Evolutionary conservation across 2,888 invertebrate genomes (phyloP), one percentile per base, ranked within the genome.

Genomic region (Monoplex corrugatus): DNA sequence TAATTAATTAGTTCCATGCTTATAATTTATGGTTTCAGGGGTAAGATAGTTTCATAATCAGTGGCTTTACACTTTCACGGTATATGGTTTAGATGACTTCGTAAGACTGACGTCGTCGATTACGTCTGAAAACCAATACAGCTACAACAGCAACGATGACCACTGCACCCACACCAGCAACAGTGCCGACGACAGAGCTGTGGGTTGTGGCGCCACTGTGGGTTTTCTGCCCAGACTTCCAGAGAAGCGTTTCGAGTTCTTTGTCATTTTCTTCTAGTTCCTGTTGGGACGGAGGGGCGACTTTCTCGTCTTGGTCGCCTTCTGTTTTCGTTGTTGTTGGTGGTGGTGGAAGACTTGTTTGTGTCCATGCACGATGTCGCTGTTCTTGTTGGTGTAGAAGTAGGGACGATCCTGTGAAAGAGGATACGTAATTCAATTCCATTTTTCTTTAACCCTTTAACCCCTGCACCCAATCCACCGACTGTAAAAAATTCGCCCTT

Each of bases 341-440:
- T 16, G 63, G 8, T n/a, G n/a, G n/a, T n/a, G n/a, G n/a, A n/a
- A n/a, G n/a, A n/a, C n/a, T n/a, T n/a, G n/a, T n/a, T n/a, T n/a
- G n/a, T n/a, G n/a, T n/a, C n/a, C n/a, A n/a, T n/a, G 13, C 35
- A 10, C 0, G 23, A 1, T 5, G n/a, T 50, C 45, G 19, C 89
- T 87, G 86, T 91, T 91, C 84, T 91, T 91, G 78, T 89, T 82
- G 28, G 91, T 91, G 89, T 89, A 91, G 83, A 91, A 68, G 44
- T 89, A 91, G 0, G 91, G 91, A 23, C 63, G 68, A 28, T 35
- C 89, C 91, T 91, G 91, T 16, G 50, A 86, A 44, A n/a, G n/a
- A n/a, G n/a, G n/a, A n/a, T n/a, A n/a, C n/a, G n/a, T n/a, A n/a
- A n/a, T n/a, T n/a, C n/a, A n/a, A n/a, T n/a, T n/a, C n/a, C n/a